phyloP scores from a whole-genome alignment of 2,797 vertebrate genomes.

The Australoheros facetus region DNA sequence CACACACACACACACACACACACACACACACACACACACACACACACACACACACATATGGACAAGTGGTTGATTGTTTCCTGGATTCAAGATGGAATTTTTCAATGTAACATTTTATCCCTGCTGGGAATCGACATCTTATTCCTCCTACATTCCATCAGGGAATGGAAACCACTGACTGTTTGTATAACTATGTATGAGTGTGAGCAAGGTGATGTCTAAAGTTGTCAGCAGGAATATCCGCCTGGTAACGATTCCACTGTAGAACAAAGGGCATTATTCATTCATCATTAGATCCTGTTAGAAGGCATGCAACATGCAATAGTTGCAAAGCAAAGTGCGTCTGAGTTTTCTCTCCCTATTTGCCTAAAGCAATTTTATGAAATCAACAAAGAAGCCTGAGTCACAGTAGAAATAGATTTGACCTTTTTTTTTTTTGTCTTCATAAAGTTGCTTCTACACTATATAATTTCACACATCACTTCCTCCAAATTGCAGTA shows the following conservation, averaged over 20 bases:
- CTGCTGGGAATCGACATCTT: constrained; percentile 71
- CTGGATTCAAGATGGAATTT: constrained; percentile 72
- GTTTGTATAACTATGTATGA: constrained; percentile 2
- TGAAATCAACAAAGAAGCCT: constrained; percentile 15
- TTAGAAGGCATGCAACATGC: background rate
- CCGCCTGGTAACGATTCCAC: constrained; percentile 54
- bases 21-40: constrained; percentile 24
- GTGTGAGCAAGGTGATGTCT: constrained; percentile 31
- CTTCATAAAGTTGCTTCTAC: constrained; percentile 18
- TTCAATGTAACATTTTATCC: constrained; percentile 74
- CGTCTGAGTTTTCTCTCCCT: background rate
- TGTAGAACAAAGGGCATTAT: constrained; percentile 62
- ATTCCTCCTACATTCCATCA: constrained; percentile 67
- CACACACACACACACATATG: constrained; percentile 23
- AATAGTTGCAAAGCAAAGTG: constrained; percentile 21
- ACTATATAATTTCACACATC: constrained; percentile 53
- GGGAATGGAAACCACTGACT: constrained; percentile 49
- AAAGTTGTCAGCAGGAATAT: constrained; percentile 58
- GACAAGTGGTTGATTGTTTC: constrained; percentile 75
- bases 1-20: background rate
- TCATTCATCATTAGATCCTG: constrained; percentile 46
- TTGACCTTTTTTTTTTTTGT: background rate
- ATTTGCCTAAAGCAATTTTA: background rate
- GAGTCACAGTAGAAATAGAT: background rate
- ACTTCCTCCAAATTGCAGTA: constrained; percentile 53